Conservation (phyloP, 1,140 invertebrate species). For the Laupala kohalensis region DNA sequence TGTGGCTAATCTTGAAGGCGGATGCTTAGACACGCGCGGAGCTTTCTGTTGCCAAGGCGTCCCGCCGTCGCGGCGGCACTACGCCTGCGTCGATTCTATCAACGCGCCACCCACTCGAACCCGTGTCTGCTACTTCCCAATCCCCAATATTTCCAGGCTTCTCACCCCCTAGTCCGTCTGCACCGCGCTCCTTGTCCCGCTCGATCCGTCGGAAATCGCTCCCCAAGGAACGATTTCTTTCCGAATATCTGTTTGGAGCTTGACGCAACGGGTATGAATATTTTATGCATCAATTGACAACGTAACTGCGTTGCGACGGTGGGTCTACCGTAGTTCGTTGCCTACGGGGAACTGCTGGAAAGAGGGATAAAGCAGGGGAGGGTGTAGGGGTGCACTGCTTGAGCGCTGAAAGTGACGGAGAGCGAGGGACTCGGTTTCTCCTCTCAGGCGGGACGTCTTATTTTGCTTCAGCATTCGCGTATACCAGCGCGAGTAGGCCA, state of each 20-base stretch:
- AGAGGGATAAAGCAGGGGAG: no score
- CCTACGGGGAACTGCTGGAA: background rate
- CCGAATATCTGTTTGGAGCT: background rate
- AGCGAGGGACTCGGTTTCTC: no score
- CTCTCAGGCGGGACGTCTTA: background rate
- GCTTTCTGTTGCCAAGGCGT: no score
- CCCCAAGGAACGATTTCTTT: background rate
- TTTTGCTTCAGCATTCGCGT: no score
- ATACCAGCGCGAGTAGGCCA: no score
- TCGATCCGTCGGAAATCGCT: background rate
- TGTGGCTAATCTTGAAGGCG: no score
- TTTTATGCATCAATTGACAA: background rate
- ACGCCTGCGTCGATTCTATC: background rate
- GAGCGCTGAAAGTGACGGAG: no score
- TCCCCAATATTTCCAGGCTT: no score
- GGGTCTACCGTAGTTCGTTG: background rate
- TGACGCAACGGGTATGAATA: background rate
- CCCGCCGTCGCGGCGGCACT: no score
- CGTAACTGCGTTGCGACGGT: background rate
- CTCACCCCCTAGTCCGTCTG: background rate
- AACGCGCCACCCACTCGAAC: no score
- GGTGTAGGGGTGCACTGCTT: no score
- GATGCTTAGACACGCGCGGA: no score
- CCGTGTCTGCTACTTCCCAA: background rate
- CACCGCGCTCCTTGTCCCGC: background rate